Conservation (phyloP, 2,113 vertebrate genomes). For the Gadus chalcogrammus region DNA sequence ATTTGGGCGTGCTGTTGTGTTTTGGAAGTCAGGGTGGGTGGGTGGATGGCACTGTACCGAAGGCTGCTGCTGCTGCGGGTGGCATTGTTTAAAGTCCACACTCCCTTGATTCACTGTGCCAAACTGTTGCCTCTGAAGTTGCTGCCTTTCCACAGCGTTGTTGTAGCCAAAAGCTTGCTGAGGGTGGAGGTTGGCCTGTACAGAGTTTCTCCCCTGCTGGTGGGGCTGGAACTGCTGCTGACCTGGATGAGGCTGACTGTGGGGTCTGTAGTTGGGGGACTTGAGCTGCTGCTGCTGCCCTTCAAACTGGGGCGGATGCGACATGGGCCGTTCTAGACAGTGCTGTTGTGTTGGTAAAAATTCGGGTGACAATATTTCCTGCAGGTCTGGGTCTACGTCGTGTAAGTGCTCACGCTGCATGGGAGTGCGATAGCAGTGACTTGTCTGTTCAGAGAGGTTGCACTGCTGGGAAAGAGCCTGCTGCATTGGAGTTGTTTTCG, state of each 20-base stretch:
- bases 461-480: slow-evolving; percentile 55
- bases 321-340: slow-evolving; percentile 64
- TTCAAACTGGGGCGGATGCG: slow-evolving; percentile 65
- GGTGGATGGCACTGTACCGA: slow-evolving; percentile 65
- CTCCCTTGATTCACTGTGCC: slow-evolving; percentile 69
- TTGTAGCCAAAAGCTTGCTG: slow-evolving; percentile 55
- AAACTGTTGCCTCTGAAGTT: slow-evolving; percentile 69
- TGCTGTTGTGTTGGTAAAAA: slow-evolving; percentile 53
- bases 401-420: slow-evolving; percentile 79
- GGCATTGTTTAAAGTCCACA: slow-evolving; percentile 72
- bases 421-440: slow-evolving; percentile 59
- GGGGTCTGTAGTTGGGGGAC: slow-evolving; percentile 67
- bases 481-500: slow-evolving; percentile 58
- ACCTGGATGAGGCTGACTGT: slow-evolving; percentile 65
- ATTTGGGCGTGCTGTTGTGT: slow-evolving; percentile 67
- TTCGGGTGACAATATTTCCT: slow-evolving; percentile 72
- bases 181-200: slow-evolving; percentile 59
- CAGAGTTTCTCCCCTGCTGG: slow-evolving; percentile 55
- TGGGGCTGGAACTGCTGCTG: slow-evolving; percentile 59
- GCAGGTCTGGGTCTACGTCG: slow-evolving; percentile 67
- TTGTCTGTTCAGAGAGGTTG: slow-evolving; percentile 57
- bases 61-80: slow-evolving; percentile 62
- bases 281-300: slow-evolving; percentile 69
- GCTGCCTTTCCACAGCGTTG: slow-evolving; percentile 63
- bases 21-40: slow-evolving; percentile 57